phyloP scores from a whole-genome alignment of 2,113 vertebrate species.

The Sialia sialis region DNA sequence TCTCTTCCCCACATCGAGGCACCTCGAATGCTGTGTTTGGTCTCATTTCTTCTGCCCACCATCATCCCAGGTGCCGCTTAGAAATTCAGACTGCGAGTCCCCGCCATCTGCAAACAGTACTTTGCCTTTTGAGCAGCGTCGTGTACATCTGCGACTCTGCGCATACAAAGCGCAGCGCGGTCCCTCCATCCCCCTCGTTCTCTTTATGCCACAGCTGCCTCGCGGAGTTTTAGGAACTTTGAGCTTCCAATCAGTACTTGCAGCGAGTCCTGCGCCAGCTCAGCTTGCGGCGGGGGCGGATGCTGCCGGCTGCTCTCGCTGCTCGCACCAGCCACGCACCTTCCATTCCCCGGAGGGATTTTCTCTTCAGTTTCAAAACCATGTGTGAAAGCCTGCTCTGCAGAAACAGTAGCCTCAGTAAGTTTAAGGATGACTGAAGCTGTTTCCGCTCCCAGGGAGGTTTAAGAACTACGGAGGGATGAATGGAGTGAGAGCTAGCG shows the following conservation, averaged over 20 bases:
- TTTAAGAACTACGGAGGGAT: conserved; percentile 53
- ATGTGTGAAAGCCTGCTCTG: conserved; percentile 46
- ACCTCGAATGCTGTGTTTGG: rapidly evolving
- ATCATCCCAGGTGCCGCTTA: neutral
- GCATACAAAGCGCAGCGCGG: rapidly evolving
- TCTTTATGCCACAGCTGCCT: neutral
- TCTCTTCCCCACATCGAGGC: neutral
- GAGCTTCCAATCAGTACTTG: neutral
- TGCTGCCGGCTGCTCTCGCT: neutral
- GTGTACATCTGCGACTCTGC: rapidly evolving
- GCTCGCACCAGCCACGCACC: neutral
- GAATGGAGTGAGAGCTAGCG: conserved; percentile 57
- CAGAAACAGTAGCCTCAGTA: neutral
- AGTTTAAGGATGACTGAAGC: conserved; percentile 62
- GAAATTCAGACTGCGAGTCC: neutral
- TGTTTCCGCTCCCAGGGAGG: conserved; percentile 34
- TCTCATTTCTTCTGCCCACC: neutral
- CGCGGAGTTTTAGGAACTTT: neutral
- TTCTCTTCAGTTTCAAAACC: conserved; percentile 8
- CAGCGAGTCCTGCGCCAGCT: neutral
- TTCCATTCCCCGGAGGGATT: neutral
- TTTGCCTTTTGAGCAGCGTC: neutral
- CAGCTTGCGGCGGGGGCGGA: neutral
- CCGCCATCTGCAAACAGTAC: rapidly evolving
- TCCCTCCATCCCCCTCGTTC: neutral